Base-by-base conservation (phyloP, 1,140 invertebrate genomes). In the Lordiphosa mommai region DNA sequence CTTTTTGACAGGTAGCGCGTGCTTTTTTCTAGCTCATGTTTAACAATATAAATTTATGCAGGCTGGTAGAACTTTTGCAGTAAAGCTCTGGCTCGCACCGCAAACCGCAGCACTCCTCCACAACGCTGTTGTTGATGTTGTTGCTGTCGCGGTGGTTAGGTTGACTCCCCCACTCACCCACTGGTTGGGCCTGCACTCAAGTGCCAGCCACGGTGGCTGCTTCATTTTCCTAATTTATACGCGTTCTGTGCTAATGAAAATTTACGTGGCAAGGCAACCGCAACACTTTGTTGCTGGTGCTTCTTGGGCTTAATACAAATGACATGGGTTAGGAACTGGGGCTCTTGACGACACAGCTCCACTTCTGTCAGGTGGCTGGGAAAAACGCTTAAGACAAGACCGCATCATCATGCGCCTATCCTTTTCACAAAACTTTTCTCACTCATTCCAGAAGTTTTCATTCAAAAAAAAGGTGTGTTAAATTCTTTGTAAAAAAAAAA, bases 141-240 rank as follows among this genome's bases (percentile, higher is more conserved):
- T 48, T 72, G 61, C 46, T 68, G 50, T 12, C 53, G 41, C 36
- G 72, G 76, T 17, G 77, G 72, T 72, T 72, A 29, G 38, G 51
- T 58, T 41, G 46, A 36, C 46, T 61, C 55, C 32, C 32, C 20
- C 14, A 30, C 16, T 30, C 13, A n/a, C 13, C 63, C 47, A 57
- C 32, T 64, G 32, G 41, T 46, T 66, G 61, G 23, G 52, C n/a
- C 16, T 29, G 71, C 64, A 68, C 71, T 74, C 72, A 74, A 74
- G 64, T 70, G 72, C 50, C 14, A 34, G 33, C 20, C 40, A 10
- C 27, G 40, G 53, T 34, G 61, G 76, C 77, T 82, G 66, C 77
- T 82, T 82, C 77, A 82, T 82, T 82, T 82, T 82, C 67, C 77
- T 82, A 82, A 82, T 82, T 82, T 84, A 82, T 82, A 77, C 72